Percentiles rank a stretch among this genome's conserved stretches.
Evolutionary conservation across 2,888 invertebrate genomes (phyloP).

Genomic region (Agonum fuliginosum): DNA sequence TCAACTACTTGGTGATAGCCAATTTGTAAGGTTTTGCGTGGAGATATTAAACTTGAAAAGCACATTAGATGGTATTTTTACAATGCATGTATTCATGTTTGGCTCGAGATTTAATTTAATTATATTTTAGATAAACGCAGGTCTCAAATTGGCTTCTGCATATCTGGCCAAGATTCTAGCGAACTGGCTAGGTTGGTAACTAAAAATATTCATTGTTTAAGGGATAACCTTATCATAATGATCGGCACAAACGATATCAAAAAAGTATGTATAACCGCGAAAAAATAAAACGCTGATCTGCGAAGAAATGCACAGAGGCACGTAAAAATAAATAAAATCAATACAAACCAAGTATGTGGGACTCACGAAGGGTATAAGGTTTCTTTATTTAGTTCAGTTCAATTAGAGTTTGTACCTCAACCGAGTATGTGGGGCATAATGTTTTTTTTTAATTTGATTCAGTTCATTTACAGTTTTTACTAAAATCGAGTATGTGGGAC

Average conservation of each 20-base stretch:
- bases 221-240: slow-evolving; percentile 12
- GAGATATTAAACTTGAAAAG: not conserved
- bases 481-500: too few relatives aligned
- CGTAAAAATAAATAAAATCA: too few relatives aligned
- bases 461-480: too few relatives aligned
- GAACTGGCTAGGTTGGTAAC: not conserved
- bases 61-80: not conserved
- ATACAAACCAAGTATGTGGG: too few relatives aligned
- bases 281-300: too few relatives aligned
- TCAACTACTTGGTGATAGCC: slow-evolving; percentile 25
- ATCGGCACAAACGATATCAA: slow-evolving; percentile 23
- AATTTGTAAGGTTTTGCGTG: slow-evolving; percentile 11
- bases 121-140: not conserved
- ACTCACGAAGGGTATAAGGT: too few relatives aligned
- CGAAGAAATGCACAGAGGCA: too few relatives aligned
- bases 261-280: slow-evolving; percentile 28
- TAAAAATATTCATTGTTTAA: not conserved
- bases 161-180: slow-evolving; percentile 12
- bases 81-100: not conserved
- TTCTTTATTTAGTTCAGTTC: too few relatives aligned
- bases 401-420: too few relatives aligned
- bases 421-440: too few relatives aligned
- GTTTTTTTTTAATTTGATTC: too few relatives aligned
- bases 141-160: slow-evolving; percentile 6
- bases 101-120: not conserved